phyloP scores from a whole-genome alignment of 2,113 vertebrate species.

The Leptobrachium ailaonicum region DNA sequence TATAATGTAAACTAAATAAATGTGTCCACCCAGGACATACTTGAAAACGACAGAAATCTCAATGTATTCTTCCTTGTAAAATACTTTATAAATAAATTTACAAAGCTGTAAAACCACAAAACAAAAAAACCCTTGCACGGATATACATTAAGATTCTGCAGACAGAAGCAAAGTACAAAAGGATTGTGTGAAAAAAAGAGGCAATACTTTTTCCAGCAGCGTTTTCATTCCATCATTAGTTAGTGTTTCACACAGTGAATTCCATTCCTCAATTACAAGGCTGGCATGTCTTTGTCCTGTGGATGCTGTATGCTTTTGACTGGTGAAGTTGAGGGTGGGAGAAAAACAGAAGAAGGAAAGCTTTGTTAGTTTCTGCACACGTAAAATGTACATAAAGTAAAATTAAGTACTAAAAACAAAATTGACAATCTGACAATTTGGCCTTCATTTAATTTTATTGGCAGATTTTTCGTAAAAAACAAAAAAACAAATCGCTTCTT shows the following conservation, averaged over 20 bases:
- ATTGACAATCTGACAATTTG: too few species aligned
- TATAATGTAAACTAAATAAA: too few species aligned
- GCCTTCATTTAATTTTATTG: too few species aligned
- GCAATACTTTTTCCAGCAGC: conserved; percentile 84
- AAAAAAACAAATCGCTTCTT: too few species aligned
- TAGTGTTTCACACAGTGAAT: conserved; percentile 77
- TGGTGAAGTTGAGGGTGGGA: conserved; percentile 51
- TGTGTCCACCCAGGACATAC: too few species aligned
- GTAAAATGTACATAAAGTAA: not conserved
- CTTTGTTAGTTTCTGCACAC: conserved; percentile 47
- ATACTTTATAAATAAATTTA: too few species aligned
- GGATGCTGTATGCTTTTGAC: conserved; percentile 71
- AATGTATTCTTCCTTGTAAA: too few species aligned
- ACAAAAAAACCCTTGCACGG: not conserved
- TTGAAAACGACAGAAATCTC: too few species aligned
- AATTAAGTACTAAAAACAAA: too few species aligned
- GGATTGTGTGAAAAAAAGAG: not conserved
- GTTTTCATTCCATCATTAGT: conserved; percentile 79
- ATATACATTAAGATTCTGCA: not conserved
- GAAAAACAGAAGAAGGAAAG: conserved; percentile 50
- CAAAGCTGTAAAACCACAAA: too few species aligned
- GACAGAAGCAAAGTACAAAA: not conserved
- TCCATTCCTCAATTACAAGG: conserved; percentile 92
- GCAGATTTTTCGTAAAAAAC: not conserved
- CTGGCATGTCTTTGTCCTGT: conserved; percentile 76